Evolutionary conservation across 2,888 invertebrate species (phyloP), one percentile per base, ranked within the genome.

Genomic region (Muscina levida): DNA sequence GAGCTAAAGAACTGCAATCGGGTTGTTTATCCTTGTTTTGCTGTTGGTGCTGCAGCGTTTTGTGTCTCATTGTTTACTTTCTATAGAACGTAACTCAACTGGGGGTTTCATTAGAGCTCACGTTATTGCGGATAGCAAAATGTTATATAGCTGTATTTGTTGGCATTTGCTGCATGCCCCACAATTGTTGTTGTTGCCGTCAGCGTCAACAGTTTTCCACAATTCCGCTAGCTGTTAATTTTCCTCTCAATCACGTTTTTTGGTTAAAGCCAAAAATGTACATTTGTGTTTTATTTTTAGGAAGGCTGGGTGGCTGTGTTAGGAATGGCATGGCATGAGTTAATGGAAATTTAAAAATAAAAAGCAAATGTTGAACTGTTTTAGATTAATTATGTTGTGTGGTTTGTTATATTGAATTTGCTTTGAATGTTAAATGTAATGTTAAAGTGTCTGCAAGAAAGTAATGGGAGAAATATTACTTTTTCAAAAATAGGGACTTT

Each of bases 81-180:
- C 13, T n/a, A 51, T 51, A 15, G 44, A 51, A 51, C 39, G 11
- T 51, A 24, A 51, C 46, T 22, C 72, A 37, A 31, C 62, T 24
- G 15, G 48, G 62, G 37, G 17, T 62, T 72, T 72, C 71, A 71
- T 59, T 59, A 59, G 53, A 15, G 44, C 15, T 22, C n/a, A 24
- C 46, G 57, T 19, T 59, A 17, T 62, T 59, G 59, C 71, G 44
- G 46, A 71, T 71, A 57, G 26, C 62, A 51, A 72, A 39, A 62
- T 62, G 22, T 62, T 5, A 22, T 62, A 15, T 22, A 1, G 19
- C 1, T 15, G 15, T 22, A 62, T 62, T 19, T 62, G 39, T 22
- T 62, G 62, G 62, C 22, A 42, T 22, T 42, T 22, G 11, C 11
- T 11, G 17, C 15, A 11, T 11, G 10, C 5, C 5, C 62, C 51